A percentile compares a stretch with the other conserved stretches of the same genome.
These are phyloP conservation scores for Pandemis cinnamomeana DNA, from an alignment of 2,888 invertebrate species.

Conservation along the genomic window DNA sequence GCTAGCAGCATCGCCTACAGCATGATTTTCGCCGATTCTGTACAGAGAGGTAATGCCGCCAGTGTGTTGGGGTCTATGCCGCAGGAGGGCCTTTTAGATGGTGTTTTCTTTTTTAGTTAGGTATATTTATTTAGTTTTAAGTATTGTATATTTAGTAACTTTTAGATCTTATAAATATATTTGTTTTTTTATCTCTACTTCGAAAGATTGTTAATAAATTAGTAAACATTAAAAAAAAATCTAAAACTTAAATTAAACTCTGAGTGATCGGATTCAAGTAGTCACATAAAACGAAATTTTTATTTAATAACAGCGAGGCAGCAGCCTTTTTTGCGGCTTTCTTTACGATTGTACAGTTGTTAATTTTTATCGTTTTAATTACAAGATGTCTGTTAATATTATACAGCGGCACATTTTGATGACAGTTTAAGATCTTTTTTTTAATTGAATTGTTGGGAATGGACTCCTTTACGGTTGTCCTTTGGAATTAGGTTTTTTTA, in stretches of 20 bases:
- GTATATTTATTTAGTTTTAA: too few species aligned
- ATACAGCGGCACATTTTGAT: constrained; percentile 1
- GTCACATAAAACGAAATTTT: constrained; percentile 10
- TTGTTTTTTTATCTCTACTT: too few species aligned
- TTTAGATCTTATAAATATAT: too few species aligned
- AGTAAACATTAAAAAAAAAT: too few species aligned
- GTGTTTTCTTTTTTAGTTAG: too few species aligned
- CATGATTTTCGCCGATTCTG: too few species aligned
- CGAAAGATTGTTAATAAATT: too few species aligned
- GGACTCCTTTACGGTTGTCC: neutral
- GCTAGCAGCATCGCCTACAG: too few species aligned
- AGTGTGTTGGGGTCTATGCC: too few species aligned
- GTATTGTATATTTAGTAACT: too few species aligned
- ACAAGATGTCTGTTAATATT: constrained; percentile 1
- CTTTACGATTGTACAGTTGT: constrained; percentile 27
- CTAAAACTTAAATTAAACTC: neutral
- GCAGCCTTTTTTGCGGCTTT: constrained; percentile 6
- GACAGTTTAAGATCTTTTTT: constrained; percentile 1
- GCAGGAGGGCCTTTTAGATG: too few species aligned
- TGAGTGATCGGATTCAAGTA: neutral
- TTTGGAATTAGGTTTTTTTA: neutral
- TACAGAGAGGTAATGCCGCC: too few species aligned
- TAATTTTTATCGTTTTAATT: constrained; percentile 32
- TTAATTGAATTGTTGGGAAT: neutral
- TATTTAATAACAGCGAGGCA: neutral